Base-by-base conservation (phyloP, 2,888 invertebrate genomes). In the Drosophila cyrtoloma region DNA sequence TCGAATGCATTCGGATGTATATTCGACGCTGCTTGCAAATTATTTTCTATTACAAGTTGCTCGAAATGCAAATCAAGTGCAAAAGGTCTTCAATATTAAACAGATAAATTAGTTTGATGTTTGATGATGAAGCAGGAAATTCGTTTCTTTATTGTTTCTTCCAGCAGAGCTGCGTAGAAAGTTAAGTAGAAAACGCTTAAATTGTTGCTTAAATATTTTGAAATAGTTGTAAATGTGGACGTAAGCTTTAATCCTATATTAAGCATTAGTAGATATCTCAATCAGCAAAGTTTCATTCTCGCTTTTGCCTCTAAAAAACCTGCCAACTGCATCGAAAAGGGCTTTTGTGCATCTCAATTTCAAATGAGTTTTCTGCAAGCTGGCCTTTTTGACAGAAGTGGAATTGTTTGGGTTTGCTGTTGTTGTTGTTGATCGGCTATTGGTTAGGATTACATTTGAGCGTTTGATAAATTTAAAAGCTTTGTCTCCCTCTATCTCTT, bases 31-130 rank as follows among this genome's bases (percentile, higher is more conserved):
- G 51, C 22, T 58, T 44, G 37, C 10, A 37, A 26, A 50, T 39
- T 44, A 33, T 50, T n/a, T 30, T 22, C n/a, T 30, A 19, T 58
- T 58, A 16, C 44, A 32, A 32, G n/a, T 22, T 22, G 58, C 51
- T 47, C 6, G 22, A 39, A 64, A 75, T 79, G 75, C 58, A 79
- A 79, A 75, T 62, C 6, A 63, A 72, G 62, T 62, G 59, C 64
- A 79, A 68, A 72, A 71, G 68, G 51, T 66, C 77, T 55, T 32
- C 14, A 39, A 26, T 63, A 62, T 37, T 51, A 28, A 64, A 60
- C 61, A 55, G 35, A 61, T 60, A 66, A 70, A 60, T 74, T 62
- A 39, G 44, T 47, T 59, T 47, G 3, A 51, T 26, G 16, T 47
- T 16, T 26, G 47, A 26, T 47, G 22, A 26, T 47, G 22, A 26